Evolutionary conservation across 1,140 invertebrate species (phyloP).

Genomic region (Rhizoglyphus robini): DNA sequence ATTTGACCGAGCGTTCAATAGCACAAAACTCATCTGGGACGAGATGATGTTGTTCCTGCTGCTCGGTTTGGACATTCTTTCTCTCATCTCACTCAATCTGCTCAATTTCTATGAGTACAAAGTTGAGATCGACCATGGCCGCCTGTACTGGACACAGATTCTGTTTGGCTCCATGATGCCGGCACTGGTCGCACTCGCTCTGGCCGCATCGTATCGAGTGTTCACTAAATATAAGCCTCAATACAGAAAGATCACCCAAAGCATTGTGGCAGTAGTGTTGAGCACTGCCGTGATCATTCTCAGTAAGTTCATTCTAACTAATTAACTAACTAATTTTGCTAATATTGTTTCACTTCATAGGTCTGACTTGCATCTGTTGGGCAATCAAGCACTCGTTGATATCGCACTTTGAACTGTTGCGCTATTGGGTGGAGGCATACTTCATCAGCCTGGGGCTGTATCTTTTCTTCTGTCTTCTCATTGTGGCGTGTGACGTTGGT

Average conservation of each 20-base stretch:
- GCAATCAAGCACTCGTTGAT: too few species aligned
- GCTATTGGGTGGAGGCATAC: too few species aligned
- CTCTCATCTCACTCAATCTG: background rate
- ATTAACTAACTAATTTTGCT: too few species aligned
- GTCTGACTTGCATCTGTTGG: too few species aligned
- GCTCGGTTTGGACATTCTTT: background rate
- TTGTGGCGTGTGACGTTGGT: too few species aligned
- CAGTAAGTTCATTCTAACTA: too few species aligned
- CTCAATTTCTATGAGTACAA: background rate
- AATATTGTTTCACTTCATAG: too few species aligned
- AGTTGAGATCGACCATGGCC: background rate
- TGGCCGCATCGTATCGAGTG: background rate
- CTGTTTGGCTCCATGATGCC: background rate
- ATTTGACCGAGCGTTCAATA: background rate
- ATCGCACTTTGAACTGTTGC: too few species aligned
- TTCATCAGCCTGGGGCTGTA: too few species aligned
- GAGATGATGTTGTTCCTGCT: background rate
- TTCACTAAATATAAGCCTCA: background rate
- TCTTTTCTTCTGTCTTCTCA: too few species aligned
- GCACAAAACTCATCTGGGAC: background rate
- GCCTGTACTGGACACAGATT: background rate
- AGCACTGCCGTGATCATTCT: background rate
- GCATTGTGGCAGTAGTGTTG: background rate
- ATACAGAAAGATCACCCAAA: background rate
- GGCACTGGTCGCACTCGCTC: background rate